These are phyloP conservation scores for Cacatua alba DNA, from an alignment of 2,113 vertebrate genomes.

Conservation along the genomic window DNA sequence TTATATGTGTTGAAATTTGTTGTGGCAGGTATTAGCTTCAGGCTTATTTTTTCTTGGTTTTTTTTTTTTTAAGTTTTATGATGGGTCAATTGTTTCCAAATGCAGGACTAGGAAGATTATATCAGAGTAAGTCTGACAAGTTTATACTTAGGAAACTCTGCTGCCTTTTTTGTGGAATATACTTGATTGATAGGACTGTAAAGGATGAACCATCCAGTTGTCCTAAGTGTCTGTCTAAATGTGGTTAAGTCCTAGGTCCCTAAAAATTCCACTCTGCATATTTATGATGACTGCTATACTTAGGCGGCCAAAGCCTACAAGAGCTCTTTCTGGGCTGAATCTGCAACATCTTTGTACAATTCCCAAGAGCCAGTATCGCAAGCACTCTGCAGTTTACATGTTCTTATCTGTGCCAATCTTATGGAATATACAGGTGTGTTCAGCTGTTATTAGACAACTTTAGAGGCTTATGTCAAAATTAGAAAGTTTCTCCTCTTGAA, in stretches of 20 bases:
- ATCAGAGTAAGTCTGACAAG: background rate
- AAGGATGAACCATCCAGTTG: background rate
- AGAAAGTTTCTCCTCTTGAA: background rate
- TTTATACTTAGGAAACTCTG: background rate
- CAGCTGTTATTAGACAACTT: background rate
- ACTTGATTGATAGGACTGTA: background rate
- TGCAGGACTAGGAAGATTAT: background rate
- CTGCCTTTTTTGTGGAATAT: background rate
- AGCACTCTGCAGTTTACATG: background rate
- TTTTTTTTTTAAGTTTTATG: background rate
- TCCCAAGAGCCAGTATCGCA: background rate
- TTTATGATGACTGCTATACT: background rate
- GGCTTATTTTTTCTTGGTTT: background rate
- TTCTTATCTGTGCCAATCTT: background rate
- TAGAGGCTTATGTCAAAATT: background rate
- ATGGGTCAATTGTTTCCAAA: background rate
- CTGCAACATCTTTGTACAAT: background rate
- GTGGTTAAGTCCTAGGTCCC: background rate
- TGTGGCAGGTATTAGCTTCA: background rate
- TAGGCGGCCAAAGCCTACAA: background rate
- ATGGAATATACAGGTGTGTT: background rate
- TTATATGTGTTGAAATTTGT: background rate
- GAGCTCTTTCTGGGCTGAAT: background rate
- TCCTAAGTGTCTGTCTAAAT: background rate
- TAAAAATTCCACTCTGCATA: background rate